phyloP scores from a whole-genome alignment of 2,888 invertebrate genomes.

The Xestobium rufovillosum region DNA sequence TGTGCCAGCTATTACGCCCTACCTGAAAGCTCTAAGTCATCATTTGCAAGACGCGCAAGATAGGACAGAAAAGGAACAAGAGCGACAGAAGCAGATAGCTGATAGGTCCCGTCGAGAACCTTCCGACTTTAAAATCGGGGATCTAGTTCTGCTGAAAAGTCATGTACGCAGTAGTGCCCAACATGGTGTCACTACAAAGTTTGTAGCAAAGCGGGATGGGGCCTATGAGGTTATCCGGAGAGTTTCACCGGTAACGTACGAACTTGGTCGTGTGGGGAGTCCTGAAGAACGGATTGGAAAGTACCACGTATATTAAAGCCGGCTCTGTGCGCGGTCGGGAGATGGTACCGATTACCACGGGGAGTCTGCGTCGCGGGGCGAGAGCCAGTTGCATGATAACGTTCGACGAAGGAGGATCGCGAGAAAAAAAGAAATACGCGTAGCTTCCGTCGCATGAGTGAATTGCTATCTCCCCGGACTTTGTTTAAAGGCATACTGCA shows the following conservation, averaged over 20 bases:
- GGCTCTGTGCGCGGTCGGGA: no score
- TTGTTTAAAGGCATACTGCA: no score
- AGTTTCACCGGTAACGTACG: not conserved
- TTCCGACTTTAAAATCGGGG: conserved; percentile 14
- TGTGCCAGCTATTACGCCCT: conserved; percentile 10
- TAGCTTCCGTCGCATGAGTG: no score
- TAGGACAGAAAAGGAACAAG: conserved; percentile 15
- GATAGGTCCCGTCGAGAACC: conserved; percentile 17
- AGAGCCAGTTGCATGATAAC: no score
- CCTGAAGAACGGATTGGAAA: no score
- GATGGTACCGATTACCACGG: no score
- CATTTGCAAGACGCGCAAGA: conserved; percentile 14
- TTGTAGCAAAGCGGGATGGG: conserved; percentile 26
- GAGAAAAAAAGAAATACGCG: no score
- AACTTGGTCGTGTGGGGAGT: no score
- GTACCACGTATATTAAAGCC: no score
- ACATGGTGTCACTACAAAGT: conserved; percentile 20
- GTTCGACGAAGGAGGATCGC: no score
- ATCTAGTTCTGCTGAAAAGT: conserved; percentile 15
- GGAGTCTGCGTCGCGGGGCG: no score
- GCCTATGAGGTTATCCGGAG: conserved; percentile 20
- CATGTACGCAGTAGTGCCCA: conserved; percentile 17
- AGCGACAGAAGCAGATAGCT: conserved; percentile 14
- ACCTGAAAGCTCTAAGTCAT: conserved; percentile 2
- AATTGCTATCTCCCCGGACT: no score